phyloP scores from a whole-genome alignment of 2,113 vertebrate species.

The Lathamus discolor region DNA sequence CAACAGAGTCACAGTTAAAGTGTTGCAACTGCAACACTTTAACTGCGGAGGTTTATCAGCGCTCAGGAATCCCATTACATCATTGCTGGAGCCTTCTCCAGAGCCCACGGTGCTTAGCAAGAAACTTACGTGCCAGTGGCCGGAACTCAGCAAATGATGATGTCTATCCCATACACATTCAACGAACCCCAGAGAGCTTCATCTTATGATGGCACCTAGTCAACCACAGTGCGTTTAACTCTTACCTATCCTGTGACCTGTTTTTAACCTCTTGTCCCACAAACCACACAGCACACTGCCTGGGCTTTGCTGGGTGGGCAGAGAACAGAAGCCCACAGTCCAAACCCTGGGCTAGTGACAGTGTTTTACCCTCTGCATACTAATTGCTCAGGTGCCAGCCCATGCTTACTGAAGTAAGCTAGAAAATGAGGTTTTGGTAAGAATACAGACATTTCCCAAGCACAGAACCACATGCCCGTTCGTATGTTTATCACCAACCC shows the following conservation, averaged over 20 bases:
- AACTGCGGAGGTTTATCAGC: neutral
- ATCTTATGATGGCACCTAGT: neutral
- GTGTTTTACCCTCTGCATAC: neutral
- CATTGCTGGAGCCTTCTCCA: neutral
- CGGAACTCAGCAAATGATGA: neutral
- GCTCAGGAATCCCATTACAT: neutral
- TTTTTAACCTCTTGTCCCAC: neutral
- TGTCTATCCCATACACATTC: accelerated
- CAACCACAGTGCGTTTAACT: neutral
- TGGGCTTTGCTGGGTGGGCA: neutral
- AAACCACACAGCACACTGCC: neutral
- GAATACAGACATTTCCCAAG: neutral
- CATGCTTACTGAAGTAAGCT: neutral
- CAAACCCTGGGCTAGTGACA: accelerated
- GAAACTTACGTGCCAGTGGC: accelerated
- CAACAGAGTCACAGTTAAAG: neutral
- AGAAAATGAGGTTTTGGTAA: neutral
- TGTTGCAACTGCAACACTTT: accelerated
- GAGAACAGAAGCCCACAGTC: neutral
- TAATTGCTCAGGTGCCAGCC: neutral
- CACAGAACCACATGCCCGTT: neutral
- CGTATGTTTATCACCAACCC: neutral
- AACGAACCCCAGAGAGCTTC: neutral
- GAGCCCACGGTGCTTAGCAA: neutral
- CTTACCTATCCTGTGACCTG: neutral